Conservation (phyloP, 1,140 invertebrate species). For the Limonius californicus region DNA sequence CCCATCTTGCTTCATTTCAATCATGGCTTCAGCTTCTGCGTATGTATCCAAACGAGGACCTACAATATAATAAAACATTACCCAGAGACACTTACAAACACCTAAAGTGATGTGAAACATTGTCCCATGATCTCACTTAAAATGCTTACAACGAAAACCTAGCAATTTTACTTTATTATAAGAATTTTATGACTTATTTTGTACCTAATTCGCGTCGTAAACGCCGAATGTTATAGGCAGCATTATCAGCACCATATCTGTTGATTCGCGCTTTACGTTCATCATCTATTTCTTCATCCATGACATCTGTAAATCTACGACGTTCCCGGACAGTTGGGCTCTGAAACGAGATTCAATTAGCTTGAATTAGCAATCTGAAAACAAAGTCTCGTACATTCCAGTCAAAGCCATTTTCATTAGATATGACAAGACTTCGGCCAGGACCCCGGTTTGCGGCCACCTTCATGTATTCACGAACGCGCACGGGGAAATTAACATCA, state of each 20-base stretch:
- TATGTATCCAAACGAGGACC: constrained; percentile 72
- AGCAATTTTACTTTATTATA: too few species aligned
- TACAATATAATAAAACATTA: too few species aligned
- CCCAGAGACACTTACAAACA: background rate
- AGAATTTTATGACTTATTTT: too few species aligned
- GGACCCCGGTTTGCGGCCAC: constrained; percentile 74
- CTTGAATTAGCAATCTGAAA: too few species aligned
- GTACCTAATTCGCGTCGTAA: constrained; percentile 76
- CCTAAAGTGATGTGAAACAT: too few species aligned
- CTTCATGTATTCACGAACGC: constrained; percentile 90
- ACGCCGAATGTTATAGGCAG: constrained; percentile 62
- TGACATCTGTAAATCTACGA: constrained; percentile 87
- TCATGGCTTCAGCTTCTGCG: constrained; percentile 77
- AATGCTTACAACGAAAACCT: too few species aligned
- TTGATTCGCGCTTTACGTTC: constrained; percentile 77
- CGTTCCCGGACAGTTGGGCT: constrained; percentile 84
- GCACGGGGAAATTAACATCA: constrained; percentile 87
- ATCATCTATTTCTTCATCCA: constrained; percentile 95
- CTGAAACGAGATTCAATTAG: constrained; percentile 53
- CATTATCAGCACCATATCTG: constrained; percentile 68
- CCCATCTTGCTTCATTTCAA: constrained; percentile 75
- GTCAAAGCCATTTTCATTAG: constrained; percentile 67
- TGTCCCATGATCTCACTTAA: background rate
- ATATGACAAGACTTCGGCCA: constrained; percentile 58
- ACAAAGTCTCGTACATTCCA: constrained; percentile 63